These are phyloP conservation scores for Synaphobranchus kaupii DNA, from an alignment of 2,797 vertebrate genomes.

Conservation along the genomic window DNA sequence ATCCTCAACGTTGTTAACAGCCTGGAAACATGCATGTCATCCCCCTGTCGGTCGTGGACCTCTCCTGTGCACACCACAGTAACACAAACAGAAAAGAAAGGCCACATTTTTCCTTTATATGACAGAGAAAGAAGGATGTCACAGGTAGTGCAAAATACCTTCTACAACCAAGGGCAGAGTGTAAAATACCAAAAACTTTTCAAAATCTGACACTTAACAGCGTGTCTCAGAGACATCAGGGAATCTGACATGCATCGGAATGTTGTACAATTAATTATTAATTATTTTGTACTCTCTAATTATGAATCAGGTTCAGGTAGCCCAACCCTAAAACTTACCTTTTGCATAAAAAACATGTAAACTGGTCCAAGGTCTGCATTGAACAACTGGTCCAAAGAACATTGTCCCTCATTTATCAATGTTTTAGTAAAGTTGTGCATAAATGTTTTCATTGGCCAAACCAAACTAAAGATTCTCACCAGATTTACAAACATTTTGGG, in stretches of 20 bases:
- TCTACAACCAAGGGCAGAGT: background rate
- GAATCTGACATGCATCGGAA: background rate
- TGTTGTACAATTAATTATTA: background rate
- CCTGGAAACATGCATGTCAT: slow-evolving; percentile 66
- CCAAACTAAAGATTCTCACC: no score
- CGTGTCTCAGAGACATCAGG: background rate
- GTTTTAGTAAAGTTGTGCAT: no score
- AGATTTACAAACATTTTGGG: no score
- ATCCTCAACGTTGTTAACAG: slow-evolving; percentile 73
- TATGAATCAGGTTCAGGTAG: background rate
- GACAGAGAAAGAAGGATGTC: background rate
- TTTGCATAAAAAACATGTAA: no score
- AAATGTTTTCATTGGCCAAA: no score
- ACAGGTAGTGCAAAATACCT: slow-evolving; percentile 6
- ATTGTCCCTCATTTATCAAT: no score
- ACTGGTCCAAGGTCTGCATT: background rate
- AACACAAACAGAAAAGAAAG: slow-evolving; percentile 36
- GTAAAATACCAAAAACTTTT: background rate
- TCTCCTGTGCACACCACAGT: slow-evolving; percentile 49
- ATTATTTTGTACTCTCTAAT: background rate
- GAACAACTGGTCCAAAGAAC: background rate
- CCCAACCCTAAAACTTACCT: background rate
- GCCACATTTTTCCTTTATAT: slow-evolving; percentile 30
- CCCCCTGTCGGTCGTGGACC: slow-evolving; percentile 53
- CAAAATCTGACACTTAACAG: background rate